These are phyloP conservation scores for Rhinichthys klamathensis DNA, from an alignment of 2,113 vertebrate species.

Conservation along the genomic window DNA sequence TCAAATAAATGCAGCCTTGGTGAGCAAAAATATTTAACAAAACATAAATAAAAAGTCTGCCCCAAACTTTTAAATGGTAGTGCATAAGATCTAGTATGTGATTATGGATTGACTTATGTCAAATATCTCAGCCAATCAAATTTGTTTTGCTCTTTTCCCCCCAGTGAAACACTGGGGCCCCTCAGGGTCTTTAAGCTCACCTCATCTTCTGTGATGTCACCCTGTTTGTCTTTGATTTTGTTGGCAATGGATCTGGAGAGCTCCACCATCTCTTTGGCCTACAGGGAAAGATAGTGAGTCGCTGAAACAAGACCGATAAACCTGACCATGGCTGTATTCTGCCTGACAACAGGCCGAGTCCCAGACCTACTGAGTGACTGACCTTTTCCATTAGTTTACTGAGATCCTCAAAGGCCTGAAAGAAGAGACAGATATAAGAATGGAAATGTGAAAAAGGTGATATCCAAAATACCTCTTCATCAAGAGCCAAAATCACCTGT, in stretches of 20 bases:
- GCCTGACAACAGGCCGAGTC: neutral
- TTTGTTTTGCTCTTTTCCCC: neutral
- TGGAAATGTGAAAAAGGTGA: constrained; percentile 2
- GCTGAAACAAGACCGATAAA: neutral
- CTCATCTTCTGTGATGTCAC: constrained; percentile 97
- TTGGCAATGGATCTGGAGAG: constrained; percentile 95
- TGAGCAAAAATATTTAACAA: neutral
- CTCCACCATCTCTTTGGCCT: constrained; percentile 99
- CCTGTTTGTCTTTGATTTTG: constrained; percentile 99
- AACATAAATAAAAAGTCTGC: neutral
- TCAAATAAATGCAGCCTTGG: neutral
- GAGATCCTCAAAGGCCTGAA: constrained; percentile 96
- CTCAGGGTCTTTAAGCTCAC: constrained; percentile 66
- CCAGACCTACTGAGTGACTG: constrained; percentile 50
- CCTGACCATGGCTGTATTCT: neutral
- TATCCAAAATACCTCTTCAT: neutral
- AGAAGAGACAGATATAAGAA: constrained; percentile 26
- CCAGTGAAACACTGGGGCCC: neutral
- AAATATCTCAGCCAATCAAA: constrained; percentile 1
- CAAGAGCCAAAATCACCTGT: constrained; percentile 12
- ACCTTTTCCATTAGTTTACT: constrained; percentile 99
- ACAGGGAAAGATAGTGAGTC: constrained; percentile 57
- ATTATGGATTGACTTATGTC: neutral
- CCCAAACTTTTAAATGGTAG: neutral
- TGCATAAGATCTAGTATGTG: neutral